Evolutionary conservation across 2,888 invertebrate genomes (phyloP).

Genomic region (Hetaerina titia): DNA sequence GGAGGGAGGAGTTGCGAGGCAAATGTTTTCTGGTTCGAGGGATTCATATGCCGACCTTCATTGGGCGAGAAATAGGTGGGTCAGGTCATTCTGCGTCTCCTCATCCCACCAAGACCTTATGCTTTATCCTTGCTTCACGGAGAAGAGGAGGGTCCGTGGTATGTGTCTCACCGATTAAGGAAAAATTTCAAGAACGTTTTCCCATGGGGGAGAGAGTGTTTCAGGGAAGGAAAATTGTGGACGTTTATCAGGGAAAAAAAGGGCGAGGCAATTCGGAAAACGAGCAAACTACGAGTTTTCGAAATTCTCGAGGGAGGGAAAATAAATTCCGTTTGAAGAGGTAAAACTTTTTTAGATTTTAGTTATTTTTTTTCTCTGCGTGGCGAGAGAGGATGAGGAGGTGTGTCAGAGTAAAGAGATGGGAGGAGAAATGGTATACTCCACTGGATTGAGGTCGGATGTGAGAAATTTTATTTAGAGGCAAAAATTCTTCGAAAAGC

Average conservation of each 20-base stretch:
- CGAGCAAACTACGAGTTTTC: not conserved
- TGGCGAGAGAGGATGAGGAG: not conserved
- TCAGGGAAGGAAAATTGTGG: not conserved
- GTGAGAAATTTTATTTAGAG: not conserved
- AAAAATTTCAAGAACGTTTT: slow-evolving; percentile 3
- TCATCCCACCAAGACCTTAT: not conserved
- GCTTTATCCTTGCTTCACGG: not conserved
- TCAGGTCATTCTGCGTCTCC: not conserved
- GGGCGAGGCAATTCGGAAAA: not conserved
- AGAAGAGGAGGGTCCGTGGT: not conserved
- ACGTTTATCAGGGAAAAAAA: not conserved
- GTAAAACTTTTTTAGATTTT: not conserved
- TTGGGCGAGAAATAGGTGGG: not conserved
- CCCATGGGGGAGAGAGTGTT: not conserved
- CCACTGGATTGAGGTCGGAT: not conserved
- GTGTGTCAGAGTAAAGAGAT: not conserved
- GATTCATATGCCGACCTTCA: not conserved
- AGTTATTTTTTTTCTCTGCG: not conserved
- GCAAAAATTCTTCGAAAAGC: not conserved
- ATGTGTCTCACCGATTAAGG: not conserved
- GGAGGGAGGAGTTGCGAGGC: too few species aligned
- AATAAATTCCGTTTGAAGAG: not conserved
- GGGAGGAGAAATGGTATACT: not conserved
- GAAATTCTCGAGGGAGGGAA: not conserved
- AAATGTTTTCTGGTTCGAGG: not conserved